A percentile compares a stretch with the other conserved stretches of the same genome.
Conservation (phyloP, 1,140 invertebrate species). For the Akabosia matsudoensis region DNA sequence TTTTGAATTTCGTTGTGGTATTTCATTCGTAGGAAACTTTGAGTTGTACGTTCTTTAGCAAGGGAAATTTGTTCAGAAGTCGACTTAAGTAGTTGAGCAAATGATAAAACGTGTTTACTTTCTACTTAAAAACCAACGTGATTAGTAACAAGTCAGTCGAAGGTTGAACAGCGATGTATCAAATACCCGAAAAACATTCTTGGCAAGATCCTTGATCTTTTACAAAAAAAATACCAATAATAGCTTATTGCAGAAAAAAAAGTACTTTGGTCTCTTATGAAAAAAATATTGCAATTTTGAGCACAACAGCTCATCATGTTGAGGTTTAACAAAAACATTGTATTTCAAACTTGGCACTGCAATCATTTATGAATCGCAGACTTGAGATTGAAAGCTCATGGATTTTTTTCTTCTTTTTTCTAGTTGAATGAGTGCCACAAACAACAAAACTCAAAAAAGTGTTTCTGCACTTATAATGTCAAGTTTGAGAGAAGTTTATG, state of each 20-base stretch:
- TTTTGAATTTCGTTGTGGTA: too few relatives aligned
- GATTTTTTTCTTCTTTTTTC: too few relatives aligned
- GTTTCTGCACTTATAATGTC: neutral
- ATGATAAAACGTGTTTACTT: too few relatives aligned
- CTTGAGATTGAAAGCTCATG: neutral
- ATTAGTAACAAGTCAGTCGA: neutral
- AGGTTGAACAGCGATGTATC: conserved; percentile 3
- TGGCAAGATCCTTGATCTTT: conserved; percentile 19
- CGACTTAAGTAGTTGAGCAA: too few relatives aligned
- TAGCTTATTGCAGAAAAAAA: neutral
- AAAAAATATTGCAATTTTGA: neutral
- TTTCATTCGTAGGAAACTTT: too few relatives aligned
- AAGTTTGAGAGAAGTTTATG: neutral
- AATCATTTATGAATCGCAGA: neutral
- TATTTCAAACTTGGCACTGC: neutral
- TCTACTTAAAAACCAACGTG: too few relatives aligned
- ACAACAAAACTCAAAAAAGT: neutral
- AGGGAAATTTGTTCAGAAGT: too few relatives aligned
- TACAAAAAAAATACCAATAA: neutral
- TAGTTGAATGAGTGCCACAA: neutral
- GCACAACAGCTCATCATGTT: neutral
- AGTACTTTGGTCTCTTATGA: too few relatives aligned
- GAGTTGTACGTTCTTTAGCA: too few relatives aligned
- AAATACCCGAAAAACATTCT: neutral
- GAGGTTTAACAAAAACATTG: neutral